Base-by-base conservation (phyloP, 2,797 vertebrate species). In the Sebastes vulpes region DNA sequence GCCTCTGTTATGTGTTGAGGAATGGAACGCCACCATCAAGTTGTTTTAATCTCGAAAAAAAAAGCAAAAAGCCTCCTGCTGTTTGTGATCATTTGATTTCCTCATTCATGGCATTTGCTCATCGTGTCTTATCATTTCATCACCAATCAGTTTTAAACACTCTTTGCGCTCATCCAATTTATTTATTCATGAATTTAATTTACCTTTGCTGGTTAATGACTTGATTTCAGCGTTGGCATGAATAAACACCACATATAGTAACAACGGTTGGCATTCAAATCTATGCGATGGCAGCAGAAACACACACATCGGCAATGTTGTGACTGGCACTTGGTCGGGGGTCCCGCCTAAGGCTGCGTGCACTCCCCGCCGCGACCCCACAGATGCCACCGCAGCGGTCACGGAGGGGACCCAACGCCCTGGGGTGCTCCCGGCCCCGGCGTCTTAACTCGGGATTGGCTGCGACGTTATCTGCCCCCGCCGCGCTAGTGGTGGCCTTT, bases 371-470 rank as follows among this genome's bases (percentile, higher is more conserved):
- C 21, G 29, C 11, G 77, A 75, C 88, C 81, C 72, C 38, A 16
- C 77, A 82, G 89, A 90, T 84, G 90, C 65, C 77, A 23, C n/a
- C 16, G 52, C 77, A 76, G 86, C 32, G 67, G 89, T 92, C 88
- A 70, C 0, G 57, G 14, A 74, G 82, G 74, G 50, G 73, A 87
- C 72, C 63, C 46, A 57, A 54, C 7, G 42, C 83, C 89, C 72
- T 18, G 9, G 74, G 87, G 83, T 66, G 54, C 58, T 28, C 65
- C 0, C 18, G 10, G 38, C n/a, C 23, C 57, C 12, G 14, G 14
- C 2, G 28, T 64, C 79, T 79, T 35, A 20, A 74, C 74, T 12
- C 60, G 2, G 76, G 90, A 95, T 91, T 96, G 92, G 91, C 88
- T 91, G 67, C 48, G 20, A 52, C 29, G 59, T 63, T 68, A 60